Base-by-base conservation (phyloP, 2,113 vertebrate genomes). In the Anarhynchus alexandrinus region DNA sequence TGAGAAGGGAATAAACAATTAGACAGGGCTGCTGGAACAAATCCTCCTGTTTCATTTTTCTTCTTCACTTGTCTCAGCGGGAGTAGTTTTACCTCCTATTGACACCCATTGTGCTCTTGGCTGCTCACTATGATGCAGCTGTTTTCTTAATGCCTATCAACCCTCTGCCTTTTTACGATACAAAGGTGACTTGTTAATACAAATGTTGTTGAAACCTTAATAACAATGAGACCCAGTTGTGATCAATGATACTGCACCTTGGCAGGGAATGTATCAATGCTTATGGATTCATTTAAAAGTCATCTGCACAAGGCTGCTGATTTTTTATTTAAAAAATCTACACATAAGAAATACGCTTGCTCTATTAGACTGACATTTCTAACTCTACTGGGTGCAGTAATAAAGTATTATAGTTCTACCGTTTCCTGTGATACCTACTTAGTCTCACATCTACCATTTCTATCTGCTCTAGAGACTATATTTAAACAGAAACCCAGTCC, bases 1-100 rank as follows among this genome's bases (percentile, higher is more conserved):
- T 94, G 88, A 95, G 94, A 92, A 92, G 82, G 89, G 97, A 97
- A 94, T 94, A 97, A 96, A 97, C 97, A 97, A 96, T 93, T 92
- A 97, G 93, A 87, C 71, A 82, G 89, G 90, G 94, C 96, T 97
- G 94, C 97, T 97, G 97, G 94, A 98, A 98, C 96, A 98, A 98
- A 98, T 98, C 96, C 96, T 97, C 97, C 98, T 97, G 98, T 97
- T 98, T 96, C 95, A 97, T 98, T 98, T 98, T 98, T 98, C 98
- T 98, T 97, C 98, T 98, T 98, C 98, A 97, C 97, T 97, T 97
- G 98, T 98, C 98, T 98, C 98, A 98, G 98, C 96, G 23, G 98
- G 98, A 98, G 97, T 97, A 97, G 96, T 98, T 98, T 98, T 97
- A 96, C 98, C 97, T 98, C 98, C 98, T 97, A 96, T 96, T 92